Base-by-base conservation (phyloP, 2,888 invertebrate species). In the Ischnura elegans region DNA sequence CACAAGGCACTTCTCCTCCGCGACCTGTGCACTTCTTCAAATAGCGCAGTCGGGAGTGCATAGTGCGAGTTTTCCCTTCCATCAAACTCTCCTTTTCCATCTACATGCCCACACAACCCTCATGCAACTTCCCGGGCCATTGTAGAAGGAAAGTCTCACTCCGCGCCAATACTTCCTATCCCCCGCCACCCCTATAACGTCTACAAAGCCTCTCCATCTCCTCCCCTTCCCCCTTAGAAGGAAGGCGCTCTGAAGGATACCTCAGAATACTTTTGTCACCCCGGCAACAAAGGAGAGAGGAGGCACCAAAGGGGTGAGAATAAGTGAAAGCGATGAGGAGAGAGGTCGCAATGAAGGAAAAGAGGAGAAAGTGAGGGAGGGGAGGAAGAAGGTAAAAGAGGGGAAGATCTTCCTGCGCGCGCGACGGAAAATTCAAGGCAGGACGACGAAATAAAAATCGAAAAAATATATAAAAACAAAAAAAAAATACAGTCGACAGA, bases 241-340 rank as follows among this genome's bases (percentile, higher is more conserved):
- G 76, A 36, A 76, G 76, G 76, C 76, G 76, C 76, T 61, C 61
- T 76, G 76, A 76, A 76, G 76, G 76, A 76, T 76, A 25, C 76
- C 76, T 36, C 36, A 76, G 76, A 76, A 76, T 76, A 36, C 76
- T 76, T 76, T 76, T 76, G 76, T 76, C 76, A 36, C 76, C 76
- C 36, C 76, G 29, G 76, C 36, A 76, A 76, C 76, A 76, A 76
- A 76, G 76, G 25, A 61, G n/a, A 76, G 76, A 76, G 76, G 76
- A 36, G 76, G 76, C 76, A 36, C 76, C 51, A 10, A 51, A 36
- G 76, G 61, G 76, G 76, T 76, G 76, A 76, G 76, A 76, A 76
- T 76, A 76, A 76, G 76, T 76, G 76, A 76, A 76, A 76, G 76
- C 76, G 76, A 36, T 76, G 76, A 76, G 76, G 76, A 76, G 76